A percentile compares a stretch with the other conserved stretches of the same genome.
phyloP scores from a whole-genome alignment of 2,113 vertebrate species.

The Nipponia nippon region DNA sequence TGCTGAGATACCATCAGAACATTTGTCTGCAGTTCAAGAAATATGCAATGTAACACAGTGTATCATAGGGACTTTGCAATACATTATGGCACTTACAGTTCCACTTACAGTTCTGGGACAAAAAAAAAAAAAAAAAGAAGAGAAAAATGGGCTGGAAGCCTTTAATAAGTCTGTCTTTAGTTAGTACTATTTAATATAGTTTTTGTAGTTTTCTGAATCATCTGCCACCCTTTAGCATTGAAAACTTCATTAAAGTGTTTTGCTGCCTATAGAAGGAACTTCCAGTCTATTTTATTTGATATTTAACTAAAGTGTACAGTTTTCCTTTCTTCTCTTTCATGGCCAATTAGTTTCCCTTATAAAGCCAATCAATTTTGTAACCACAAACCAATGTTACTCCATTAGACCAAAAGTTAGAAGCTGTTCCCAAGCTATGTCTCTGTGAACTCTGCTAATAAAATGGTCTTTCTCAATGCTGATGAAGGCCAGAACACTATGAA shows the following conservation, averaged over 20 bases:
- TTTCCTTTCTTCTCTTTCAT: background rate
- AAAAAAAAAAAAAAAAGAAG: too few relatives aligned
- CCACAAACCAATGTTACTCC: background rate
- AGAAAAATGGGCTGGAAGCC: background rate
- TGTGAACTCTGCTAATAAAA: background rate
- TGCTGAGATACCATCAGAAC: background rate
- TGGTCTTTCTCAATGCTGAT: background rate
- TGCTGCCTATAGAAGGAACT: background rate
- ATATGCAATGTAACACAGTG: background rate
- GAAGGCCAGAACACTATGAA: background rate
- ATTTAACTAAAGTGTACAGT: background rate
- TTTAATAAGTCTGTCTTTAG: background rate
- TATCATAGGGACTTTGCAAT: background rate
- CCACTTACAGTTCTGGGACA: background rate
- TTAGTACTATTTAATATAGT: background rate
- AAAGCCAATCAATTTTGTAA: background rate
- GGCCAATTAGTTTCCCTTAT: slow-evolving; percentile 22
- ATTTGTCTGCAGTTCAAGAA: background rate
- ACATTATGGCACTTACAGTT: background rate
- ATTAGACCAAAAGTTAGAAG: background rate
- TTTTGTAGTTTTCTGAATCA: background rate
- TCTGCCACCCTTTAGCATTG: background rate
- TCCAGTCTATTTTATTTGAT: background rate
- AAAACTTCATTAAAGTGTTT: background rate
- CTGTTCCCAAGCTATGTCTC: background rate